phyloP scores from a whole-genome alignment of 2,113 vertebrate species.

The Actinemys pallida region DNA sequence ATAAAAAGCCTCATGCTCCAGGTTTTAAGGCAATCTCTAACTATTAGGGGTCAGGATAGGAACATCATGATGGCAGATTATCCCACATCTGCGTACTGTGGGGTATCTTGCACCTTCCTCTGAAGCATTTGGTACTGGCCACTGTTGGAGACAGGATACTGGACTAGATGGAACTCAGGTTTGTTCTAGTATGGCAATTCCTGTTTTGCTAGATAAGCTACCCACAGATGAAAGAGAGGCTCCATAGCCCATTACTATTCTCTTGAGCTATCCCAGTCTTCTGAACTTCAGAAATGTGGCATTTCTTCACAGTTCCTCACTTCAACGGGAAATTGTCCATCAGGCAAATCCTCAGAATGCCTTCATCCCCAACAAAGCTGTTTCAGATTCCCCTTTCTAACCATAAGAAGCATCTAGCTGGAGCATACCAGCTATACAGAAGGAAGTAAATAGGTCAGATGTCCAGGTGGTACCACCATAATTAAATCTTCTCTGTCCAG shows the following conservation, averaged over 20 bases:
- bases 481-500: slow-evolving; percentile 57
- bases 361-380: slow-evolving; percentile 12
- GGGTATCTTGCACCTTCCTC: neutral
- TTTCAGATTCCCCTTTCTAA: neutral
- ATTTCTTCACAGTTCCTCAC: slow-evolving; percentile 34
- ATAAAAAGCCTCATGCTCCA: neutral
- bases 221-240: neutral
- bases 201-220: neutral
- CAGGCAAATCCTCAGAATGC: slow-evolving; percentile 32
- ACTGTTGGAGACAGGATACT: neutral
- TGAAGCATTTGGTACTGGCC: neutral
- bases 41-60: neutral
- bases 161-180: neutral
- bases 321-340: slow-evolving; percentile 58
- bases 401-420: neutral
- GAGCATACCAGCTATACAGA: slow-evolving; percentile 27
- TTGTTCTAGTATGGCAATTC: neutral
- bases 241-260: neutral
- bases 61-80: neutral
- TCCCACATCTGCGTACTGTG: neutral
- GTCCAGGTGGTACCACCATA: slow-evolving; percentile 40
- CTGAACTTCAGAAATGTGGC: neutral
- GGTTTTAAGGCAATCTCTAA: neutral
- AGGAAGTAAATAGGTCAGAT: slow-evolving; percentile 53
- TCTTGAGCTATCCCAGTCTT: neutral